A percentile compares a stretch with the other conserved stretches of the same genome.
Evolutionary conservation across 37 sponge, comb jelly and placozoan genomes (phyloP).

Genomic region (Cliona cf. orientalis): DNA sequence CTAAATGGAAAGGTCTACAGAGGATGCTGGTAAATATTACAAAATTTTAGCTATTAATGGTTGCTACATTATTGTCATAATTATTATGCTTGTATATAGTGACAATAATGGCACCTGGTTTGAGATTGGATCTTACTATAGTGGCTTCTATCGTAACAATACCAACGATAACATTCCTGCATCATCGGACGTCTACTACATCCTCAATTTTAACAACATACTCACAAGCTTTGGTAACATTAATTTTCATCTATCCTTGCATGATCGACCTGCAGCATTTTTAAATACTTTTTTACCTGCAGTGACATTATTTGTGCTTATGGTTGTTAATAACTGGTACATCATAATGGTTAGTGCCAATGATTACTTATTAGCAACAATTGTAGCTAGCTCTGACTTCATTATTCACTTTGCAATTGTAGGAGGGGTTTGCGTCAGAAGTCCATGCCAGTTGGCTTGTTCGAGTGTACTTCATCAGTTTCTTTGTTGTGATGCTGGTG

Average conservation of each 20-base stretch:
- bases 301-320: conserved; percentile 85
- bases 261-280: too few relatives aligned
- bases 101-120: conserved; percentile 38
- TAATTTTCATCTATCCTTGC: too few relatives aligned
- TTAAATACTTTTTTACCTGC: too few relatives aligned
- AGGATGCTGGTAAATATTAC: conserved; percentile 68
- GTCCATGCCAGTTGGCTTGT: conserved; percentile 6
- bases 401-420: neutral
- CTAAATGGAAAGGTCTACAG: conserved; percentile 32
- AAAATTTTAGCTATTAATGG: too few relatives aligned
- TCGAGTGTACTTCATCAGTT: conserved; percentile 75
- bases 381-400: too few relatives aligned
- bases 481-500: conserved; percentile 59
- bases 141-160: neutral
- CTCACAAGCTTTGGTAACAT: too few relatives aligned
- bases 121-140: conserved; percentile 38
- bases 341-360: conserved; percentile 73
- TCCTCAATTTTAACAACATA: conserved; percentile 86
- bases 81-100: too few relatives aligned
- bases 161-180: neutral
- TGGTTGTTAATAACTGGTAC: conserved; percentile 93
- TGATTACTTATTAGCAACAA: neutral
- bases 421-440: conserved; percentile 72
- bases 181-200: conserved; percentile 40
- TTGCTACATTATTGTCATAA: too few relatives aligned